Percentiles rank a stretch among this genome's conserved stretches.
These are phyloP conservation scores for Hemichromis elongatus DNA, from an alignment of 2,113 vertebrate species.

Conservation along the genomic window DNA sequence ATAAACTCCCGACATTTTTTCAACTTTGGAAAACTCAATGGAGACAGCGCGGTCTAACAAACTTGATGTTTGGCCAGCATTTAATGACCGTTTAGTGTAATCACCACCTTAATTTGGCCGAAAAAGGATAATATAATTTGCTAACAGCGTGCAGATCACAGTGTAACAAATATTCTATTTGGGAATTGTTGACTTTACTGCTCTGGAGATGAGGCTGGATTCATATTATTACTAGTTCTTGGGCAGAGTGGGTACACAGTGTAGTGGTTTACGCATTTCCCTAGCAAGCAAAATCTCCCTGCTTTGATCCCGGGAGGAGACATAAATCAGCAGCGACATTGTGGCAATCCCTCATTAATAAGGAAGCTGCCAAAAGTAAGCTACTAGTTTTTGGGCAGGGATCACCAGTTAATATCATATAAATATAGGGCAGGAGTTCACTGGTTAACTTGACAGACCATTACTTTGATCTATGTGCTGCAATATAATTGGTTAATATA, in stretches of 20 bases:
- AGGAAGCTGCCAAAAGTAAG: neutral
- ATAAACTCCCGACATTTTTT: neutral
- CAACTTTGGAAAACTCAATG: neutral
- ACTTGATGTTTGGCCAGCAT: neutral
- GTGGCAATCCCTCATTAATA: neutral
- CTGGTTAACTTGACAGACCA: neutral
- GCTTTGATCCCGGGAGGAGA: neutral
- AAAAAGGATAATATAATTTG: neutral
- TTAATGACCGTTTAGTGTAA: neutral
- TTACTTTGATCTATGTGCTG: neutral
- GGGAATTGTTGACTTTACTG: neutral
- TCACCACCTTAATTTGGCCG: neutral
- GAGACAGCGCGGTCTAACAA: neutral
- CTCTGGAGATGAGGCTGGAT: neutral
- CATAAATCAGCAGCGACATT: neutral
- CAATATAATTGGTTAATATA: neutral
- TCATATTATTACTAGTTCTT: neutral
- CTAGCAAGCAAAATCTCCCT: neutral
- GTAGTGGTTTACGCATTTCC: neutral
- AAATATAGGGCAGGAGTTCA: neutral
- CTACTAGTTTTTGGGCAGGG: neutral
- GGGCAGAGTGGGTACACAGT: neutral
- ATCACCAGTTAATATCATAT: neutral
- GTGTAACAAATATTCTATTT: neutral
- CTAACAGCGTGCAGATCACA: neutral